Conservation (phyloP, 2,797 vertebrate genomes). For the Psittacula echo region DNA sequence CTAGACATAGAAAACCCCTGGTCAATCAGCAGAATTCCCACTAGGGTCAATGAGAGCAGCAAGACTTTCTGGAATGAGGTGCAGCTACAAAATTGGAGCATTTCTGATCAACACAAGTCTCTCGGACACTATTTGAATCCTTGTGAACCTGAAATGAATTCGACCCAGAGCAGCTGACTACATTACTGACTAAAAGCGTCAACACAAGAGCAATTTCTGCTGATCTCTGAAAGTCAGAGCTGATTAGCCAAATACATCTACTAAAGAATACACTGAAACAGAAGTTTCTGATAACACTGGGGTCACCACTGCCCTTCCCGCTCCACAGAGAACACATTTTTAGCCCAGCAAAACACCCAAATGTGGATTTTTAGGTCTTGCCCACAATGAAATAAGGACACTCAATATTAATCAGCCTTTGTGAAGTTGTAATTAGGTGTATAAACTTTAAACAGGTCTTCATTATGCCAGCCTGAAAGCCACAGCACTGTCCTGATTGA, state of each 20-base stretch:
- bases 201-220: constrained; percentile 65
- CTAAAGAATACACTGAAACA: constrained; percentile 52
- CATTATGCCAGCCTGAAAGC: neutral
- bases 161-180: constrained; percentile 58
- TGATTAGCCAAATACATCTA: constrained; percentile 61
- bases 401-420: neutral
- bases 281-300: constrained; percentile 33
- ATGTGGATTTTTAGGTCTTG: constrained; percentile 19
- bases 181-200: constrained; percentile 55
- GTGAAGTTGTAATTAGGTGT: neutral
- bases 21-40: neutral
- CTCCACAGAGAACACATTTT: neutral
- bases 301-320: neutral
- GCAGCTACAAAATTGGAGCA: neutral
- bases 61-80: constrained; percentile 42
- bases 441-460: neutral
- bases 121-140: constrained; percentile 27
- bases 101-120: constrained; percentile 39
- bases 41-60: neutral
- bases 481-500: neutral
- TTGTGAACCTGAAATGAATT: constrained; percentile 56
- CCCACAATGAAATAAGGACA: neutral
- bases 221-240: constrained; percentile 61
- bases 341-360: neutral
- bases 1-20: neutral